A percentile compares a stretch with the other conserved stretches of the same genome.
Conservation (phyloP, 2,888 invertebrate genomes). For the Tenthredo livida region DNA sequence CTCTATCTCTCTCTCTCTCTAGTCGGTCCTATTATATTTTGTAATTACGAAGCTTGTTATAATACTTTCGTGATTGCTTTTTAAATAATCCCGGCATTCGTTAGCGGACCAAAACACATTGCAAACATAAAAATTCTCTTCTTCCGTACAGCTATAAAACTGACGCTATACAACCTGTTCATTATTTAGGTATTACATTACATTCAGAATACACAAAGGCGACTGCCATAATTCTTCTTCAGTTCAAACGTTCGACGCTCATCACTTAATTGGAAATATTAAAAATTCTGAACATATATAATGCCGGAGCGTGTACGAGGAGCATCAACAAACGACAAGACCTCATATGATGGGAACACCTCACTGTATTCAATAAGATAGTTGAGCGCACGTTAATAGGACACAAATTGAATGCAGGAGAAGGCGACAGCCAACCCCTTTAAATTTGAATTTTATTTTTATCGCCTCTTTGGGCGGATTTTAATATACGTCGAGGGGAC, state of each 20-base stretch:
- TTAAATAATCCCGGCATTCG: slow-evolving; percentile 24
- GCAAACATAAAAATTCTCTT: not conserved
- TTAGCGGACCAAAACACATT: slow-evolving; percentile 18
- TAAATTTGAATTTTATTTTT: slow-evolving; percentile 53
- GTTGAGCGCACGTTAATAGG: slow-evolving; percentile 25
- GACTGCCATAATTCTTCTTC: not conserved
- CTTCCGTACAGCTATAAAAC: not conserved
- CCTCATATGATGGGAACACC: not conserved
- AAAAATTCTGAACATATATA: not conserved
- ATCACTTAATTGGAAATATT: not conserved
- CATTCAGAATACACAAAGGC: not conserved
- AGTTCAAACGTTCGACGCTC: not conserved
- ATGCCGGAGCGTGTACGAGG: not conserved
- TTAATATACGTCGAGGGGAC: slow-evolving; percentile 50
- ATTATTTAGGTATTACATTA: not conserved
- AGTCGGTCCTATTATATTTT: slow-evolving; percentile 18
- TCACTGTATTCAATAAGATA: slow-evolving; percentile 22
- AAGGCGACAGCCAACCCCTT: slow-evolving; percentile 39
- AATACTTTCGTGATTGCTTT: slow-evolving; percentile 45
- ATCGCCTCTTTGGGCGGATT: slow-evolving; percentile 50
- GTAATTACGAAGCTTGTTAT: slow-evolving; percentile 34
- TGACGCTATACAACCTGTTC: not conserved
- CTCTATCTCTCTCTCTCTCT: not conserved
- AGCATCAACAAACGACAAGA: not conserved
- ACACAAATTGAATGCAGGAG: slow-evolving; percentile 41